Evolutionary conservation across 1,140 invertebrate species (phyloP), one percentile per base, ranked within the genome.

Genomic region (Dendroctonus ponderosae): DNA sequence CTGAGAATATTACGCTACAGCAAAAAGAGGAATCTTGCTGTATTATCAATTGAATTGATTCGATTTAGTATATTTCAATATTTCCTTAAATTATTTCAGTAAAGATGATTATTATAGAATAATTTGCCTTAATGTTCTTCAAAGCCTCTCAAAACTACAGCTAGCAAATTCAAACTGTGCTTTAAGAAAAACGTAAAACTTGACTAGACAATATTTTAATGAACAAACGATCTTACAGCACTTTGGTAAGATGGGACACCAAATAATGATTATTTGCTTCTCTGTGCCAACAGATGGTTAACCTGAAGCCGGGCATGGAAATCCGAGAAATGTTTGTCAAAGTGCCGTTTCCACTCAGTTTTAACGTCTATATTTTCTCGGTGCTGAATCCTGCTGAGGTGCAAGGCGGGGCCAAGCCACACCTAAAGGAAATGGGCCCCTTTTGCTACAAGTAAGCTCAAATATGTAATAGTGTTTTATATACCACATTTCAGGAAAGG

Each of bases 341-440:
- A 53, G 70, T 84, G 51, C 86, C 86, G 0, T 80, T 86, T 64
- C 80, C 83, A 5, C 72, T 87, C 7, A 78, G 77, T 44, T 86
- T 86, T 65, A 86, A 87, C 76, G 82, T 91, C 38, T 91, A 88
- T 71, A 80, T 92, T 62, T 92, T 91, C 74, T 88, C 91, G 74
- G 79, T 91, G 0, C 86, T 84, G 6, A 93, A 93, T 82, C 82
- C 84, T 0, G 76, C 81, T 0, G 87, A 86, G 72, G 82, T 91
- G 7, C 71, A 73, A 49, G 74, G 71, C 41, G 78, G 78, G 5
- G 71, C 58, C 15, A 69, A 46, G 15, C 89, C 90, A 0, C 82
- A 83, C 5, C 67, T 92, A 0, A 80, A 90, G 72, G 88, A 92
- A 83, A 72, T 91, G 7, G 90, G 90, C 50, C 90, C 90, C 0